Evolutionary conservation across 2,797 vertebrate species (phyloP), one percentile per base, ranked within the genome.

Genomic region (Thripadectes ignobilis): DNA sequence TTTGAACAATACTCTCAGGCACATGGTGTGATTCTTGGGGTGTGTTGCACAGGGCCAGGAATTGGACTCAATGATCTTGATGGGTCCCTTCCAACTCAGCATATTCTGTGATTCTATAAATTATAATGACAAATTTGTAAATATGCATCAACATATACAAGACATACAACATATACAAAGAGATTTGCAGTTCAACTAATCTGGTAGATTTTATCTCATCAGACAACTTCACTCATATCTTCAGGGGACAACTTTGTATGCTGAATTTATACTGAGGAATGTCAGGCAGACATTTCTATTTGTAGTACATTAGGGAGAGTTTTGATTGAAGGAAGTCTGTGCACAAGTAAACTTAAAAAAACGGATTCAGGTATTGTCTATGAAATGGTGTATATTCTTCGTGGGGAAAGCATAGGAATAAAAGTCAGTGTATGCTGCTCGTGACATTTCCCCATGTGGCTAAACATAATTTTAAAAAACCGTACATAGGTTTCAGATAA

Each of bases 301-400:
- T 90, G 43, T 76, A 74, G 74, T 49, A 63, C 12, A 2, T 84
- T 66, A 84, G 45, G 59, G 73, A 84, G 45, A 38, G 21, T 74
- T 96, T 93, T 96, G 89, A 95, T 52, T 88, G 92, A 93, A 92
- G 77, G 46, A 52, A 90, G 34, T 89, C 86, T 96, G 46, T 80
- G 72, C 59, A 87, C 67, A 61, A 93, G 54, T 75, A 91, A 67
- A 27, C 57, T 81, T 80, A 94, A 94, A 95, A 93, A 84, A 89
- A 89, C n/a, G 36, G 72, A 48, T 48, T 66, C 36, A 76, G 68
- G 39, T 75, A 80, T 63, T 96, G 68, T 45, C 46, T 45, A 49
- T 6, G 9, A 54, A 66, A 48, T 65, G 41, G 85, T 74, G 87
- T 96, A 93, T 82, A 88, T 52, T 69, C 66, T 95, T 89, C 90